Evolutionary conservation across 1,140 invertebrate genomes (phyloP).

Genomic region (Calliphora vicina): DNA sequence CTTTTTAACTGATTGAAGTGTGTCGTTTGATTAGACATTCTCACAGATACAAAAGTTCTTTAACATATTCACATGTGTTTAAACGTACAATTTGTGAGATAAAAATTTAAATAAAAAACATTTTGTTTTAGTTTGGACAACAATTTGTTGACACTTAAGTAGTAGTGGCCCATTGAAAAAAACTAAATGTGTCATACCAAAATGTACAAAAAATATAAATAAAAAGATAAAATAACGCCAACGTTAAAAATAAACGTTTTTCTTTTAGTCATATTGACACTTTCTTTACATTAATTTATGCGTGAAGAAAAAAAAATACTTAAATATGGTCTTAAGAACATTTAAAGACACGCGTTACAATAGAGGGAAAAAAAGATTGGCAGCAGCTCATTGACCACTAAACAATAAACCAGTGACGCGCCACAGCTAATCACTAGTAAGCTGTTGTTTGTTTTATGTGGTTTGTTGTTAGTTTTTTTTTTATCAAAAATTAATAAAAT

Average conservation of each 20-base stretch:
- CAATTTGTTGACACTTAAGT: not conserved
- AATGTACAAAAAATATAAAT: too few species aligned
- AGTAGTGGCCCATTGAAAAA: not conserved
- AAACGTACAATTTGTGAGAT: not conserved
- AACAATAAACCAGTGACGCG: too few species aligned
- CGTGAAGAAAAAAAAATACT: not conserved
- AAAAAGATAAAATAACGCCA: not conserved
- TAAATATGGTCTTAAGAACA: not conserved
- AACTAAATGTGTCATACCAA: not conserved
- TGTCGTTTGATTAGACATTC: not conserved
- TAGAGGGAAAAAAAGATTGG: not conserved
- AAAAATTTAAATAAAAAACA: not conserved
- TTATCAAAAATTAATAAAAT: not conserved
- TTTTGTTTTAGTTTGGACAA: not conserved
- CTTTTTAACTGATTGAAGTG: constrained; percentile 3
- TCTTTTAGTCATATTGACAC: not conserved
- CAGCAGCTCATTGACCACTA: too few species aligned
- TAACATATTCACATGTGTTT: not conserved
- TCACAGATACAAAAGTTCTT: too few species aligned
- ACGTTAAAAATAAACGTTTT: not conserved
- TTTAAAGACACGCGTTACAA: not conserved
- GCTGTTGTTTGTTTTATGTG: not conserved
- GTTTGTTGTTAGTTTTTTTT: not conserved
- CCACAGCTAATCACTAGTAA: not conserved
- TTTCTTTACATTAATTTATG: constrained; percentile 1